Conservation (phyloP, 1,140 invertebrate genomes). For the Musca vetustissima region DNA sequence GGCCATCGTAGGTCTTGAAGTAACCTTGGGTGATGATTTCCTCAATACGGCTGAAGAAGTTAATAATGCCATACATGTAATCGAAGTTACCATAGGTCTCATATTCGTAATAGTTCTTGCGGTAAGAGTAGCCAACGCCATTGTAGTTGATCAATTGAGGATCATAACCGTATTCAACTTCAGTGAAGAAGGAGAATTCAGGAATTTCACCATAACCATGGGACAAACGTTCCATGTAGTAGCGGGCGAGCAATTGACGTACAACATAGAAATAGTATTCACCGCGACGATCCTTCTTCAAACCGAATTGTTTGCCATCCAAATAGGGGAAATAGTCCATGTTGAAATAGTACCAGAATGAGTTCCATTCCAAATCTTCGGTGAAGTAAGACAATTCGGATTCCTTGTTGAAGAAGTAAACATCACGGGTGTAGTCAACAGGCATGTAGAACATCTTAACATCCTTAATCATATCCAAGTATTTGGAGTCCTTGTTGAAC, state of each 20-base stretch:
- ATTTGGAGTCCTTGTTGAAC: too few relatives aligned
- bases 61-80: conserved; percentile 41
- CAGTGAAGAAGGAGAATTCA: conserved; percentile 59
- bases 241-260: conserved; percentile 66
- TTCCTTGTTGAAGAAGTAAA: conserved; percentile 62
- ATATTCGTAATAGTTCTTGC: conserved; percentile 54
- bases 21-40: conserved; percentile 66
- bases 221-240: conserved; percentile 69
- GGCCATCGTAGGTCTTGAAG: conserved; percentile 57
- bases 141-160: too few relatives aligned
- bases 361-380: conserved; percentile 72
- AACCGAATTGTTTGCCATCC: conserved; percentile 58
- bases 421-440: conserved; percentile 64
- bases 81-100: conserved; percentile 45
- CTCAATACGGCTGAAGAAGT: conserved; percentile 64
- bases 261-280: conserved; percentile 65
- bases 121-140: conserved; percentile 65
- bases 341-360: conserved; percentile 68
- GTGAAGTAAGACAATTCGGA: conserved; percentile 70
- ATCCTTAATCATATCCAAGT: too few relatives aligned
- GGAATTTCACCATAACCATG: conserved; percentile 65
- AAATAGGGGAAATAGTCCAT: conserved; percentile 65
- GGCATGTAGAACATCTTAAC: too few relatives aligned
- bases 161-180: conserved; percentile 63
- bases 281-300: conserved; percentile 61